Base-by-base conservation (phyloP, 2,888 invertebrate genomes). In the Gnatocerus cornutus region DNA sequence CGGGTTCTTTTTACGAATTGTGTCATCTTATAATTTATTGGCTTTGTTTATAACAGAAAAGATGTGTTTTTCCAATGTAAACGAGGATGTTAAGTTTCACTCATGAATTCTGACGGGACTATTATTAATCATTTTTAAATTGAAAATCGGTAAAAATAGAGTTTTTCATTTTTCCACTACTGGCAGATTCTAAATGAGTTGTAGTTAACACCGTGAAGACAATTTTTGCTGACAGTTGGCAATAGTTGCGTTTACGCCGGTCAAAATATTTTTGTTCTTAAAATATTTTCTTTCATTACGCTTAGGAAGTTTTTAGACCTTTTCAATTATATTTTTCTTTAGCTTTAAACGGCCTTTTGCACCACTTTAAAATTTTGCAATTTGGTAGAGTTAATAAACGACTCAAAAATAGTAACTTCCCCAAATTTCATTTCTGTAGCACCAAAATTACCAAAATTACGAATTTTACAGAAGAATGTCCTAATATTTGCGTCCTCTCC, bases 51-150 rank as follows among this genome's bases (percentile, higher is more conserved):
- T 3, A 21, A 21, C 21, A 7, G 2, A 41, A 41, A 41, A 41
- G n/a, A 12, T 41, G 6, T 10, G 41, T 41, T 41, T 10, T 37
- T 41, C 10, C 41, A 1, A 0, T 13, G 41, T 13, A 13, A 41
- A 41, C 2, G 2, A 41, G 12, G 41, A 13, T 41, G 13, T 41
- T 41, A 41, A 41, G 33, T 41, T 12, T n/a, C n/a, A 12, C 41
- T 10, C 12, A 13, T 3, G 1, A 41, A 41, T 41, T 10, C 2
- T 41, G 41, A 13, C 13, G 12, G 13, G 13, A 6, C 0, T 41
- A 12, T 12, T 13, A 41, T 41, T 41, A 41, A 41, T 41, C 41
- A 41, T 41, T 41, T 41, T 41, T 33, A 33, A 41, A 41, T 10
- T 41, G 41, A 13, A 41, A 41, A 12, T 12, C 6, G 5, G 41